Evolutionary conservation across 35 echinoderm and acorn worm species (phyloP).

Genomic region (Anneissia japonica): DNA sequence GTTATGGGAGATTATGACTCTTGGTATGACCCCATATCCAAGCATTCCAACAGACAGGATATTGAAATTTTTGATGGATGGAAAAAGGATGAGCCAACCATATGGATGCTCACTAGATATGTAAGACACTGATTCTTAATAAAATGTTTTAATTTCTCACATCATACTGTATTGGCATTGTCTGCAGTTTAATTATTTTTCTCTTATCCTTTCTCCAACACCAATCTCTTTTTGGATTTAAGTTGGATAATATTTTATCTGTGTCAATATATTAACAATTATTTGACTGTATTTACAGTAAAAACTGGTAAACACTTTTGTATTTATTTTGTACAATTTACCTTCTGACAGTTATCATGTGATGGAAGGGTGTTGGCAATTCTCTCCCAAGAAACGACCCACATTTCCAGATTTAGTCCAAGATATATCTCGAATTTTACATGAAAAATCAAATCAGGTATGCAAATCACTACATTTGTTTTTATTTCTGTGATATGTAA

Average conservation of each 20-base stretch:
- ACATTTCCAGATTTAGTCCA: not conserved
- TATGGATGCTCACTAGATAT: constrained; percentile 8
- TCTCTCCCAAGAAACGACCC: not conserved
- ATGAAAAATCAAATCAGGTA: not conserved
- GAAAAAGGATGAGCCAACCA: not conserved
- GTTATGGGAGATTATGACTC: constrained; percentile 21
- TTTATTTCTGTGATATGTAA: no score
- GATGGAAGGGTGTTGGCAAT: constrained; percentile 7
- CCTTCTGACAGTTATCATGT: constrained; percentile 9
- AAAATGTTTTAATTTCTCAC: no score
- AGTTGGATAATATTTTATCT: no score
- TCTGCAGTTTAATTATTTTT: no score
- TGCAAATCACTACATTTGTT: no score
- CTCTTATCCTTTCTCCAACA: no score
- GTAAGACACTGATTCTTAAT: not conserved
- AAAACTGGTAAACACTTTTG: no score
- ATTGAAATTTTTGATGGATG: constrained; percentile 6
- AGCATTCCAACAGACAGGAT: not conserved
- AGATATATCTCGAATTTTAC: not conserved
- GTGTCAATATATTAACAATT: no score
- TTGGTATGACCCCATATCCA: constrained; percentile 10
- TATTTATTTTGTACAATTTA: no score
- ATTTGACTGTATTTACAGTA: no score
- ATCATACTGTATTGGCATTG: no score
- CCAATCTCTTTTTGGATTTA: no score